Percentiles rank a stretch among this genome's conserved stretches.
Evolutionary conservation across 2,113 vertebrate genomes (phyloP).

Genomic region (Clarias magur): DNA sequence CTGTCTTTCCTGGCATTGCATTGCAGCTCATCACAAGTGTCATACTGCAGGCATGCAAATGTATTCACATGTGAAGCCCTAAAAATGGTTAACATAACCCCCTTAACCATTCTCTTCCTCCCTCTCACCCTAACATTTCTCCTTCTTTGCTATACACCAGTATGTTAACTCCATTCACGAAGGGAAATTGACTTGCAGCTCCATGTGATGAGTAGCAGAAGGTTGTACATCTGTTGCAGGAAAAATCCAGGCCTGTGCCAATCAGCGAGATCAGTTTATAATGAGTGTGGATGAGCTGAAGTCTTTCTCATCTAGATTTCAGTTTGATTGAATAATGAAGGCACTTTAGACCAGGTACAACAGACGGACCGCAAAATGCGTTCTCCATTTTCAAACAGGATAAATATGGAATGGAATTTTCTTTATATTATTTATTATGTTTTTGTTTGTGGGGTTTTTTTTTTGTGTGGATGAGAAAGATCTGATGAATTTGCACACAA

Average conservation of each 20-base stretch:
- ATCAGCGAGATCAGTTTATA: background rate
- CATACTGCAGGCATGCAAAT: background rate
- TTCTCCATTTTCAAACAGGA: background rate
- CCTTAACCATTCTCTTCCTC: background rate
- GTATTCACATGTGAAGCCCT: background rate
- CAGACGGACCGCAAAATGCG: background rate
- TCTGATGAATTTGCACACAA: background rate
- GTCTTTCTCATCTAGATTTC: background rate
- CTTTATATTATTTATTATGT: too few species aligned
- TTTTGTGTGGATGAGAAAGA: background rate
- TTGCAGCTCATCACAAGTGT: background rate
- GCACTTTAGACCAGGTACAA: background rate
- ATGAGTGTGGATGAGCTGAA: background rate
- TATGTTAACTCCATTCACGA: background rate
- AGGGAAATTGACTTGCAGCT: background rate
- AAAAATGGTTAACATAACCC: background rate
- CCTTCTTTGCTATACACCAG: background rate
- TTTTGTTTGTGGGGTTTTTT: background rate
- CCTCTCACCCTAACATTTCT: background rate
- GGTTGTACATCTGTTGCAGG: conserved; percentile 7
- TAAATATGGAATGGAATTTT: background rate
- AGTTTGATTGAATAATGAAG: background rate
- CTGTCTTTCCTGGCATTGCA: background rate
- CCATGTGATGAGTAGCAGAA: conserved; percentile 8
- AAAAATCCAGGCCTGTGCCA: conserved; percentile 8